These are phyloP conservation scores for Drosophila lacertosa DNA, from an alignment of 1,140 invertebrate genomes.

Conservation along the genomic window DNA sequence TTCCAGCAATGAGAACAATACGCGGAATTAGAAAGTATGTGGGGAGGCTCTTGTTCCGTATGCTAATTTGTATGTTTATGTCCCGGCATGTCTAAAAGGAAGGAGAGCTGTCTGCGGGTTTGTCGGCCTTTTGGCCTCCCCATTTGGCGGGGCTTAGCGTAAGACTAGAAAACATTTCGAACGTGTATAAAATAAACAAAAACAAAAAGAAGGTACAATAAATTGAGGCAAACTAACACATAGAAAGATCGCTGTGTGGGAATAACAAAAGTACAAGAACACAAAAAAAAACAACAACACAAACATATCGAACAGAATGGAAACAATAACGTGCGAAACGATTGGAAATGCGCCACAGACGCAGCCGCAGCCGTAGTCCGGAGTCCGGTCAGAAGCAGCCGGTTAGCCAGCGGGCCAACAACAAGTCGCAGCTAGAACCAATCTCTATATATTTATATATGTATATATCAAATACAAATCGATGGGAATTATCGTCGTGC, in stretches of 20 bases:
- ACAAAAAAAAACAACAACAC: conserved; percentile 80
- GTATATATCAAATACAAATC: conserved; percentile 45
- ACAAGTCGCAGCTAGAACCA: conserved; percentile 39
- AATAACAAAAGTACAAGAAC: conserved; percentile 67
- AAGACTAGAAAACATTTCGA: conserved; percentile 48
- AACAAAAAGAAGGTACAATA: conserved; percentile 64
- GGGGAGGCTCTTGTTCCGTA: conserved; percentile 12
- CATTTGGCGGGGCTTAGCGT: background rate
- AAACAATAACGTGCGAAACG: conserved; percentile 82
- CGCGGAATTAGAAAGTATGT: background rate
- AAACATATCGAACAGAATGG: conserved; percentile 82
- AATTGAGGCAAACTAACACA: conserved; percentile 68
- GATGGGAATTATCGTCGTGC: conserved; percentile 68
- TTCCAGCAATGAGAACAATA: background rate
- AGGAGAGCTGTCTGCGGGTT: conserved; percentile 34
- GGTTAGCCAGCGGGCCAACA: conserved; percentile 65
- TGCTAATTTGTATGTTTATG: conserved; percentile 43
- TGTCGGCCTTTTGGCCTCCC: conserved; percentile 31
- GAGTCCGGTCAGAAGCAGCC: conserved; percentile 67
- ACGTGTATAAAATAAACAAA: conserved; percentile 75
- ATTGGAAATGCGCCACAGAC: conserved; percentile 75
- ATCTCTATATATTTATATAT: too few species aligned
- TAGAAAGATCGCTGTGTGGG: conserved; percentile 7
- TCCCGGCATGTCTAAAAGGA: conserved; percentile 41
- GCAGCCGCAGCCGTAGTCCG: conserved; percentile 18